Conservation (phyloP, 2,888 invertebrate species). For the Himalopsyche tibetana region DNA sequence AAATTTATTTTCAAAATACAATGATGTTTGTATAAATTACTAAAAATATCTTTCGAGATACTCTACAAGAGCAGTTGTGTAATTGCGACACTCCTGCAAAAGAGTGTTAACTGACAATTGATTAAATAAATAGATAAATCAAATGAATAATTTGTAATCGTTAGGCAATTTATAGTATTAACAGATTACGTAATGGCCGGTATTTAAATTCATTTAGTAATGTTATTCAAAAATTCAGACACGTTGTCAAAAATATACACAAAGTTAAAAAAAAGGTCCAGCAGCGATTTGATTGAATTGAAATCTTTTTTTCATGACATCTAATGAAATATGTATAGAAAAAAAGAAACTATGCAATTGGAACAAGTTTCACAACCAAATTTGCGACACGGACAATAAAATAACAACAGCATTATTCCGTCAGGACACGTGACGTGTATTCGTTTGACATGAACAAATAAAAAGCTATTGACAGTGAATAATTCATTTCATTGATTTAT, state of each 20-base stretch:
- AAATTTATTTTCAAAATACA: too few species aligned
- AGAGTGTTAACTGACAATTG: too few species aligned
- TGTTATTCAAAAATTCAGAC: constrained; percentile 6
- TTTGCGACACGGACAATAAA: constrained; percentile 8
- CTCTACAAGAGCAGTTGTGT: too few species aligned
- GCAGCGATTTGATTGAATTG: not conserved
- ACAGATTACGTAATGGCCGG: not conserved
- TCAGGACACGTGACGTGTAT: not conserved
- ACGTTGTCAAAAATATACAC: not conserved
- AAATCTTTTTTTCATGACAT: constrained; percentile 50
- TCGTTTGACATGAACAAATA: constrained; percentile 13
- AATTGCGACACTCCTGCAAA: too few species aligned
- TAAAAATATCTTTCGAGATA: too few species aligned
- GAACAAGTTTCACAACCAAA: constrained; percentile 58
- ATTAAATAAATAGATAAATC: not conserved
- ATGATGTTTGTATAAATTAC: too few species aligned
- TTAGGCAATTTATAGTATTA: not conserved
- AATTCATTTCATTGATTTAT: too few species aligned
- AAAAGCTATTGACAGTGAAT: too few species aligned
- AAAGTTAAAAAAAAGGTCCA: not conserved
- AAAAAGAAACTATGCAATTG: constrained; percentile 58
- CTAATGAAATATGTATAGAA: constrained; percentile 51
- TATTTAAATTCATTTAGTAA: constrained; percentile 2
- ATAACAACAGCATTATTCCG: constrained; percentile 4
- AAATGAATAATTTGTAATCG: not conserved